Evolutionary conservation across 2,888 invertebrate species (phyloP).

Genomic region (Rhogogaster chlorosoma): DNA sequence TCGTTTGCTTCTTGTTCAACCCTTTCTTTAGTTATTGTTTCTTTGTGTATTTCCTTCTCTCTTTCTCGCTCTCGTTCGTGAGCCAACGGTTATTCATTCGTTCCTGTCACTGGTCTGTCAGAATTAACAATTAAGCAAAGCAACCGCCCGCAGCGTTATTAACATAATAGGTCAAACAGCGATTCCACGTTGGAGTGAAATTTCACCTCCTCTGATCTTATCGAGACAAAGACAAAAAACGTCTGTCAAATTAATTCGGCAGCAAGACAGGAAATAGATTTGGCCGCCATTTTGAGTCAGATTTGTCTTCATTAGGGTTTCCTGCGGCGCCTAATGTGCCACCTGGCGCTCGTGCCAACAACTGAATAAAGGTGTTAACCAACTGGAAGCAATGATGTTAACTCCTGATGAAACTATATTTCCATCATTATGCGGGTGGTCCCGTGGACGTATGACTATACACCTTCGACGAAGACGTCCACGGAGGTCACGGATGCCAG

Average conservation of each 20-base stretch:
- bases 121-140: conserved; percentile 41
- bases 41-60: background rate
- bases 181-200: conserved; percentile 25
- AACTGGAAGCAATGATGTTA: conserved; percentile 68
- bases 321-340: conserved; percentile 71
- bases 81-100: conserved; percentile 42
- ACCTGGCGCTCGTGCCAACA: conserved; percentile 72
- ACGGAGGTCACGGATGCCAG: background rate
- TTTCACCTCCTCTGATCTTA: conserved; percentile 40
- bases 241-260: conserved; percentile 55
- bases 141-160: conserved; percentile 39
- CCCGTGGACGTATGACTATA: background rate
- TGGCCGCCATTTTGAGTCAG: conserved; percentile 72
- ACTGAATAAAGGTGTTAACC: conserved; percentile 69
- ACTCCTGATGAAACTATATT: conserved; percentile 71
- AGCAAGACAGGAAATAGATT: conserved; percentile 70
- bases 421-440: conserved; percentile 36
- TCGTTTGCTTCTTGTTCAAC: conserved; percentile 39
- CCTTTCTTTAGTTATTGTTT: background rate
- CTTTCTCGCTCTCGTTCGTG: conserved; percentile 12
- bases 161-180: conserved; percentile 47
- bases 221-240: conserved; percentile 49
- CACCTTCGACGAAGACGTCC: background rate
- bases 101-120: conserved; percentile 47
- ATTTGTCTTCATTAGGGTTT: conserved; percentile 77